Percentiles rank a stretch among this genome's conserved stretches.
phyloP scores from a whole-genome alignment of 2,113 vertebrate species.

The Rafetus swinhoei region DNA sequence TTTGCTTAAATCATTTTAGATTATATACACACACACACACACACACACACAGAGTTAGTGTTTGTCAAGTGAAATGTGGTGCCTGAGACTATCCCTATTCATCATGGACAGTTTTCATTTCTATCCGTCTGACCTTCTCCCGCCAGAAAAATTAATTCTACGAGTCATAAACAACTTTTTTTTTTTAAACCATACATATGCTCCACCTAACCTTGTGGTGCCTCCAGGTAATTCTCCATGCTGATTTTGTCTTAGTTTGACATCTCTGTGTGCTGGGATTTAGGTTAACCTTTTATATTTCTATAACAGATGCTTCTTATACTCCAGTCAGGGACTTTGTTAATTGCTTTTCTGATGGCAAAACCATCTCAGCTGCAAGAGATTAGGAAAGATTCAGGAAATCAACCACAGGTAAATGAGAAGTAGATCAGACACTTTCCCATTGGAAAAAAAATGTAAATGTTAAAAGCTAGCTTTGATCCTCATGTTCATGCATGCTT shows the following conservation, averaged over 20 bases:
- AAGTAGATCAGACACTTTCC: constrained; percentile 71
- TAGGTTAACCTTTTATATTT: constrained; percentile 75
- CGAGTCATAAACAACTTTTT: constrained; percentile 34
- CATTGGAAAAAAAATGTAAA: constrained; percentile 64
- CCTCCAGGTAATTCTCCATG: constrained; percentile 43
- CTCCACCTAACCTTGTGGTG: constrained; percentile 46
- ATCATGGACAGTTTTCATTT: constrained; percentile 19
- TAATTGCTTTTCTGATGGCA: constrained; percentile 74
- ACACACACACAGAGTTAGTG: not conserved
- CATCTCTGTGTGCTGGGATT: constrained; percentile 67
- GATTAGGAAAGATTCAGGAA: constrained; percentile 71
- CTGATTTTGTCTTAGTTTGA: constrained; percentile 63
- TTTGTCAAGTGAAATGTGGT: constrained; percentile 26
- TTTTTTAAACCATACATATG: not conserved
- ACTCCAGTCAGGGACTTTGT: constrained; percentile 65
- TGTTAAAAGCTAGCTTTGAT: constrained; percentile 75
- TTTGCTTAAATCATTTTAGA: not conserved
- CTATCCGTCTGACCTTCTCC: constrained; percentile 33
- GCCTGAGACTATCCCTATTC: constrained; percentile 17
- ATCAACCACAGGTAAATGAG: constrained; percentile 79
- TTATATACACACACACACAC: not conserved
- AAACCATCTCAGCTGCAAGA: constrained; percentile 64
- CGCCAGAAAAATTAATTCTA: constrained; percentile 55
- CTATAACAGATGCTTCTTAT: constrained; percentile 62
- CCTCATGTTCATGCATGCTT: constrained; percentile 71